These are phyloP conservation scores for Heliconius erato DNA, from an alignment of 2,888 invertebrate species.

Conservation along the genomic window DNA sequence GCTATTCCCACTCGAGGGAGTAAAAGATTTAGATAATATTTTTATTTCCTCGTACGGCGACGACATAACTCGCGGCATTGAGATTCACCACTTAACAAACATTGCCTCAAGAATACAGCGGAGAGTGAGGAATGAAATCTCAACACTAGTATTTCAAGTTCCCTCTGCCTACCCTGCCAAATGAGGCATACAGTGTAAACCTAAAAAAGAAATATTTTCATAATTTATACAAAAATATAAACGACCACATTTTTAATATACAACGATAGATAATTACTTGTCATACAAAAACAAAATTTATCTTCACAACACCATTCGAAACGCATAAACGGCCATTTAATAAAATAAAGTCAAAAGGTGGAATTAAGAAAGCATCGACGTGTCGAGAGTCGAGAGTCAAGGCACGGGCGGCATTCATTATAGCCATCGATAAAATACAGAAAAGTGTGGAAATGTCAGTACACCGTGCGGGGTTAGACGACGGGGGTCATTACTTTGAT, in stretches of 20 bases:
- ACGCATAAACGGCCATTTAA: conserved; percentile 7
- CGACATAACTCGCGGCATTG: too few species aligned
- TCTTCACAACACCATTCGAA: background rate
- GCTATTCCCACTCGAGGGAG: too few species aligned
- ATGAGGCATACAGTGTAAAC: background rate
- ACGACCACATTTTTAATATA: background rate
- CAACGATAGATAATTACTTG: background rate
- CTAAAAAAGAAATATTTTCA: background rate
- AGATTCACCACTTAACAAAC: too few species aligned
- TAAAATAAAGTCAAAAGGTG: conserved; percentile 29
- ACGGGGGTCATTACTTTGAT: conserved; percentile 71
- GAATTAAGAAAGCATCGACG: conserved; percentile 22
- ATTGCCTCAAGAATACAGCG: too few species aligned
- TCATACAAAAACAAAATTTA: conserved; percentile 6
- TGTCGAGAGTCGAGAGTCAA: background rate
- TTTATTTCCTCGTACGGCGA: too few species aligned
- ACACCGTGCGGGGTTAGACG: conserved; percentile 54
- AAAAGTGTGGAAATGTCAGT: conserved; percentile 41
- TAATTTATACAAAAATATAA: background rate
- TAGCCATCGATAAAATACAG: conserved; percentile 21
- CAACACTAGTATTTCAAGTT: too few species aligned
- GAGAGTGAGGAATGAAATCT: too few species aligned
- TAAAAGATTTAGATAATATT: too few species aligned
- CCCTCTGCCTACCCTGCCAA: background rate
- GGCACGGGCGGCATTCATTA: conserved; percentile 27